phyloP scores from a whole-genome alignment of 2,113 vertebrate genomes.

The Dipodomys stephensi region DNA sequence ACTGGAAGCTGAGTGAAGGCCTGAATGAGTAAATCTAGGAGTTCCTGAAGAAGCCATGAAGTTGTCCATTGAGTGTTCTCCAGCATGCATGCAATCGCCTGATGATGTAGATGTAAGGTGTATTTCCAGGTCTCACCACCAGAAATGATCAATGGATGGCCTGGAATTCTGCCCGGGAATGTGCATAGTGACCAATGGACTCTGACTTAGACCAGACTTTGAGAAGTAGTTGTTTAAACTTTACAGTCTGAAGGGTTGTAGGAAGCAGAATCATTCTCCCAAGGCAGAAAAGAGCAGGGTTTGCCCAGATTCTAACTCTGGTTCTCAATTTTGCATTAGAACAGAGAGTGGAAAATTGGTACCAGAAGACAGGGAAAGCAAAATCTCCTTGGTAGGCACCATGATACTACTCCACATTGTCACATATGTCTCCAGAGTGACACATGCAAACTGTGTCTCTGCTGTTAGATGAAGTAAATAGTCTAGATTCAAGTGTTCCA shows the following conservation, averaged over 20 bases:
- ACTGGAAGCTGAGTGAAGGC: neutral
- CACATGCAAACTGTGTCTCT: neutral
- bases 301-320: neutral
- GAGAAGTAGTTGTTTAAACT: neutral
- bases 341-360: neutral
- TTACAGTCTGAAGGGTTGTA: neutral
- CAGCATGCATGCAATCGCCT: neutral
- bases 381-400: neutral
- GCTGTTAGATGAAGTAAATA: neutral
- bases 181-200: neutral
- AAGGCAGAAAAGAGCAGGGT: neutral
- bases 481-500: neutral
- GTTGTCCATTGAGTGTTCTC: neutral
- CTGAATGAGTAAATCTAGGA: too few relatives aligned
- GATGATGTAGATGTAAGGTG: neutral
- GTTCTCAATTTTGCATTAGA: neutral
- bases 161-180: neutral
- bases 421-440: neutral
- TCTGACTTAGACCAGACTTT: neutral
- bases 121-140: neutral
- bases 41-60: fast-evolving
- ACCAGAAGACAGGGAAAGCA: neutral
- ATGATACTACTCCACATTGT: neutral
- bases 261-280: neutral
- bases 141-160: neutral